Base-by-base conservation (phyloP, 2,888 invertebrate genomes). In the Emmelina monodactyla region DNA sequence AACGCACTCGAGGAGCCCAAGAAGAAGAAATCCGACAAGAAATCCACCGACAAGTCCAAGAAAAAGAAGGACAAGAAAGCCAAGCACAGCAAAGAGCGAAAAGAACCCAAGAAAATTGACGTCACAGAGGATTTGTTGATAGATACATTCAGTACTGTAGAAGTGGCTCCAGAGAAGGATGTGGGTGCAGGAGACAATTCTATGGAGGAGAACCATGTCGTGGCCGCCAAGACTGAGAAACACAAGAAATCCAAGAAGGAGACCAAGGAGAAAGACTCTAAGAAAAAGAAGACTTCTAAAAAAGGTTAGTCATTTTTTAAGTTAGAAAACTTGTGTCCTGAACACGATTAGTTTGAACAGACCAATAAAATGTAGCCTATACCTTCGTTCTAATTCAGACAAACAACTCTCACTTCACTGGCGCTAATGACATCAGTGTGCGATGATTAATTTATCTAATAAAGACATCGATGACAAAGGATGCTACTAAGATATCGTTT, bases 181-280 rank as follows among this genome's bases (percentile, higher is more conserved):
- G n/a, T n/a, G n/a, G n/a, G n/a, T n/a, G 48, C 53, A 14, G 43
- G 34, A 9, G 58, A 52, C n/a, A 50, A 49, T 28, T 31, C 45
- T 31, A 45, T 50, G 25, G 31, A 45, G 31, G 46, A 50, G 22
- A 51, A 52, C 25, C 60, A 53, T 30, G 47, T 45, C 37, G 63
- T 61, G 50, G 53, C 62, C 40, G 63, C 58, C 52, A 82, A 71
- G 63, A 76, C 71, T 72, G 73, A 78, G 44, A 79, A 79, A 58
- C 71, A 64, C 49, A 82, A 73, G 60, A 80, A 75, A 58, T 53
- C 67, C 10, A 80, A 78, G 55, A 81, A 76, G 44, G 75, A 71
- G 39, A 38, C 60, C 6, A 81, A 67, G 54, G 75, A 66, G 39
- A 69, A 66, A 50, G 72, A 70, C 39, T 58, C 62, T 31, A 79